Evolutionary conservation across 37 sponge, comb jelly and placozoan genomes (phyloP).

Genomic region (Amphimedon queenslandica): DNA sequence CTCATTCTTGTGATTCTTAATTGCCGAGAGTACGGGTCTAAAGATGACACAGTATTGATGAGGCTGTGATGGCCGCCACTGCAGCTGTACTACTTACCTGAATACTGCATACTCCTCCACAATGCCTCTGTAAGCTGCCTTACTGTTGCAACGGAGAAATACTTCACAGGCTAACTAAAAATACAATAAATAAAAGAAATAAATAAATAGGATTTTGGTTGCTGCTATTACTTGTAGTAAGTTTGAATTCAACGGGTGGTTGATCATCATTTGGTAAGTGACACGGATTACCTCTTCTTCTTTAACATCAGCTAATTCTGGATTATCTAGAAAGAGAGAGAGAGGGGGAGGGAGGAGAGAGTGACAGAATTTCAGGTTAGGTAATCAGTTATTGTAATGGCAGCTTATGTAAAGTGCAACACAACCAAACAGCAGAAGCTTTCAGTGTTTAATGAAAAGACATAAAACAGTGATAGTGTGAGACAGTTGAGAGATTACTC

Average conservation of each 20-base stretch:
- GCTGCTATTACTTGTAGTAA: not conserved
- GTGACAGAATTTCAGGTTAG: too few relatives aligned
- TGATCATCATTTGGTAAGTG: constrained; percentile 4
- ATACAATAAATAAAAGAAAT: not conserved
- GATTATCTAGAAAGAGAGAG: not conserved
- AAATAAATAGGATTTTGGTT: too few relatives aligned
- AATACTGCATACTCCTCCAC: constrained; percentile 32
- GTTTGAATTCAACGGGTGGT: not conserved
- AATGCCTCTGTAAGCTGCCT: constrained; percentile 14
- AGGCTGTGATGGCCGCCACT: not conserved
- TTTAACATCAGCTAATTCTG: not conserved
- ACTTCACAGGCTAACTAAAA: constrained; percentile 45
- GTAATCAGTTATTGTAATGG: too few relatives aligned
- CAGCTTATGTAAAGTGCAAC: too few relatives aligned
- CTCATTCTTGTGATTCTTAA: constrained; percentile 26
- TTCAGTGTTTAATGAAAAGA: too few relatives aligned
- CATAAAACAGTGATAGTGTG: too few relatives aligned
- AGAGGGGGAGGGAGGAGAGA: not conserved
- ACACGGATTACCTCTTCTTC: constrained; percentile 5
- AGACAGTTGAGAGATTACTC: too few relatives aligned
- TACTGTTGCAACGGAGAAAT: constrained; percentile 31
- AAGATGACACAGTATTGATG: not conserved
- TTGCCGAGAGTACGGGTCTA: constrained; percentile 17
- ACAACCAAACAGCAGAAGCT: too few relatives aligned
- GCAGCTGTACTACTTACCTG: constrained; percentile 5